Evolutionary conservation across 2,888 invertebrate species (phyloP), one percentile per base, ranked within the genome.

Genomic region (Hoplodrina ambigua): DNA sequence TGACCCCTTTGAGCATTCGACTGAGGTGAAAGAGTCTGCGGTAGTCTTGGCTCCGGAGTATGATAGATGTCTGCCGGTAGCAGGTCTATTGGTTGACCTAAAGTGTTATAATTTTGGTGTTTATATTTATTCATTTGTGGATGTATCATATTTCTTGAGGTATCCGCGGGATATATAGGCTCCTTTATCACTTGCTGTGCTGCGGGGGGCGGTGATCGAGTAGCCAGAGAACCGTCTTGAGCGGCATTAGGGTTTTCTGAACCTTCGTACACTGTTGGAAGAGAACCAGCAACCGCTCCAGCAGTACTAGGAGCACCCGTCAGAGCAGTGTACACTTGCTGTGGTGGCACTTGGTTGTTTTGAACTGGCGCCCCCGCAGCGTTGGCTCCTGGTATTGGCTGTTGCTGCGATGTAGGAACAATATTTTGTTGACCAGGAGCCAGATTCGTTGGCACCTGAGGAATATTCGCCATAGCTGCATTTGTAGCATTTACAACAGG

Each of bases 21-120:
- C 68, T 91, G 89, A n/a, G 94, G 93, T 20, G 92, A 93, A 50
- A 94, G 76, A 0, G 94, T 93, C 84, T 94, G 94, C 1, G 93
- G 94, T 25, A 91, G 76, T 52, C 67, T 74, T 19, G 90, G 87
- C 65, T 87, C 86, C 17, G 82, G 77, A 25, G 75, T 73, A 33
- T 87, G 89, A 70, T 88, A 94, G 53, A 86, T 64, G 52, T 84
- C 84, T 1, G 90, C 89, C 20, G 93, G 90, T n/a, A 92, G n/a
- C 82, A 91, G 85, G 78, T 94, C 88, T 37, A 95, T 84, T 33
- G 94, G 94, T 75, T 95, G 95, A 4, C 95, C 95, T 49, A 95
- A 86, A n/a, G 94, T 94, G 68, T 95, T 95, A 71, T 90, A 78
- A 37, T 75, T 83, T 69, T 86, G 73, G 2, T 76, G 80, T 55